Percentiles rank a stretch among this genome's conserved stretches.
Conservation (phyloP, 2,888 invertebrate genomes). For the Resseliella maxima region DNA sequence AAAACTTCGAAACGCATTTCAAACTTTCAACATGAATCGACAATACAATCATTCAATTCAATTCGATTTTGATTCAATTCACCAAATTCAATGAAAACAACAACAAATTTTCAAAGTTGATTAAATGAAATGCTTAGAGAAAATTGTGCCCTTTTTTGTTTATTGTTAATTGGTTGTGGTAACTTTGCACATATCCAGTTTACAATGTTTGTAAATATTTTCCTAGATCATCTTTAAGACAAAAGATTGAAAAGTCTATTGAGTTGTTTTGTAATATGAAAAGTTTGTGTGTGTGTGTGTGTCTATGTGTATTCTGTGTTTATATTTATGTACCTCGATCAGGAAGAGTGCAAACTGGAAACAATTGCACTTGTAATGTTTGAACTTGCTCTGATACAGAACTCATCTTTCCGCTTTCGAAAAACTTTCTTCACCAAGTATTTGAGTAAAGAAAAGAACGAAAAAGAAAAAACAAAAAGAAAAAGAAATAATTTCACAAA, state of each 20-base stretch:
- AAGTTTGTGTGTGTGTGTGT: no score
- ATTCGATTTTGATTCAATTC: no score
- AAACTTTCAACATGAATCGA: neutral
- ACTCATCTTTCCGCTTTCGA: neutral
- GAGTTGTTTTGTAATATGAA: no score
- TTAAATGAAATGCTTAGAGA: neutral
- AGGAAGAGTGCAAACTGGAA: slow-evolving; percentile 66
- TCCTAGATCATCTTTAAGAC: no score
- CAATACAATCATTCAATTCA: neutral
- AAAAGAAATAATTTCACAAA: neutral
- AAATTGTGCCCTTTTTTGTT: no score
- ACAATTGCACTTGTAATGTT: slow-evolving; percentile 66
- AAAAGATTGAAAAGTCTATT: no score
- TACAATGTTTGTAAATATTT: no score
- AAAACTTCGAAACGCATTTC: slow-evolving; percentile 15
- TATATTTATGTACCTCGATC: slow-evolving; percentile 59
- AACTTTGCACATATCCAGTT: no score
- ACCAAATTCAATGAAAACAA: neutral
- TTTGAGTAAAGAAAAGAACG: no score
- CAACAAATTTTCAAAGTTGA: neutral
- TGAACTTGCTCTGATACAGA: slow-evolving; percentile 64
- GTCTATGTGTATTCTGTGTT: neutral
- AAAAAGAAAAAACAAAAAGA: no score
- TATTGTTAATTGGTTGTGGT: no score
- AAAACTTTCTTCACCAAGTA: no score